Evolutionary conservation across 1,140 invertebrate species (phyloP).

Genomic region (Rhagoletis zephyria): DNA sequence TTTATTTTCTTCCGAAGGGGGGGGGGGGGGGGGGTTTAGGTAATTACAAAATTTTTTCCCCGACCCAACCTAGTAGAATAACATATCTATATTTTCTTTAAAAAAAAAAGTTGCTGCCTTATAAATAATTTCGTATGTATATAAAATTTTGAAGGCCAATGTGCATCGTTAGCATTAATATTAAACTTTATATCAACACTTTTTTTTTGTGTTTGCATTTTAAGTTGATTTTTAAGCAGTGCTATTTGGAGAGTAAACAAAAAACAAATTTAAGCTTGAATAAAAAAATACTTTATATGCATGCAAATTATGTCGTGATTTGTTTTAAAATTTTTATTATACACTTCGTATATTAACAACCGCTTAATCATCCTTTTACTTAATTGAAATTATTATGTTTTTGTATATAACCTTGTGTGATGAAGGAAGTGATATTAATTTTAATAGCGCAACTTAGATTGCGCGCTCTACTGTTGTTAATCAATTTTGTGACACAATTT

Average conservation of each 20-base stretch:
- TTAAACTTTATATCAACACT: neutral
- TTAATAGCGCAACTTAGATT: neutral
- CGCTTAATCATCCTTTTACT: no score
- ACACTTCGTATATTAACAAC: neutral
- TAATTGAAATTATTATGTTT: no score
- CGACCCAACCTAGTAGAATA: neutral
- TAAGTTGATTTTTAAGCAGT: neutral
- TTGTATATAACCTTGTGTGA: neutral
- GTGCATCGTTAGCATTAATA: neutral
- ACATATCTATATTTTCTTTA: neutral
- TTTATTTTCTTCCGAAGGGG: no score
- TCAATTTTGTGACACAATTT: neutral
- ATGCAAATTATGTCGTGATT: neutral
- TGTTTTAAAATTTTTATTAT: neutral
- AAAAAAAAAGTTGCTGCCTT: neutral
- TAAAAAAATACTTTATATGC: neutral
- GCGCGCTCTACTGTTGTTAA: neutral
- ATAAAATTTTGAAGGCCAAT: slow-evolving; percentile 24
- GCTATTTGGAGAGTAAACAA: no score
- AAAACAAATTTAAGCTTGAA: no score
- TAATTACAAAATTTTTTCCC: no score
- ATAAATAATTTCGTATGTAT: neutral
- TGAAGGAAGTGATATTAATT: neutral
- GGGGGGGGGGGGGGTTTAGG: no score
- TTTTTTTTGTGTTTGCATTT: neutral